Base-by-base conservation (phyloP, 1,140 invertebrate species). In the Triops longicaudatus region DNA sequence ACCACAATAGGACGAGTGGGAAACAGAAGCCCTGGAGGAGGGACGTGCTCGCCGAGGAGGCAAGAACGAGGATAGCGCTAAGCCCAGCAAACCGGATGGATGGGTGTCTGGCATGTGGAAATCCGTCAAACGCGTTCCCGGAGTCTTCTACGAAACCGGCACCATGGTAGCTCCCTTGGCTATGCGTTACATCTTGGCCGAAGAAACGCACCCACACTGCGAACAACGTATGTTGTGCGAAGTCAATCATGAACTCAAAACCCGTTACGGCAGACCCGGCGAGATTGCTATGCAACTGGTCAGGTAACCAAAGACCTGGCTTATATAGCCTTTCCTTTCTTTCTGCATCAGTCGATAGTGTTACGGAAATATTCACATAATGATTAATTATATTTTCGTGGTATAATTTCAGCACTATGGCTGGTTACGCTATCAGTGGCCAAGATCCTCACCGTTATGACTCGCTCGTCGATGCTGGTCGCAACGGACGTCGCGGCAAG, bases 401-500 rank as follows among this genome's bases (percentile, higher is more conserved):
- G 14, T 72, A n/a, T 1, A 11, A 26, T 42, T 22, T 26, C 37
- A 78, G 78, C 72, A 75, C 78, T 5, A 44, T 78, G 44, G 78
- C 78, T 72, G 78, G 78, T 14, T 78, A 78, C 72, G 78, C 78
- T 42, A 41, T 78, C 42, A 75, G 74, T 31, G 78, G 78, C 73
- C 72, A 76, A 26, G 74, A 78, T 28, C 27, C 78, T 9, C 74
- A 76, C 41, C 74, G 75, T 37, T 78, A 78, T 85, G 91, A 95
- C 75, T 86, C 90, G 17, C 88, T 93, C 80, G 93, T 92, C 81
- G 92, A 94, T 80, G 93, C 93, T 0, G 92, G 92, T 22, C 88
- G 92, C 84, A 86, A 90, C 78, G 94, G 94, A 37, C 88, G 93
- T 82, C 90, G 90, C 42, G 93, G 93, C 22, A 90, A 93, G 77